These are phyloP conservation scores for Phoeniculus purpureus DNA, from an alignment of 2,797 vertebrate genomes.

Conservation along the genomic window DNA sequence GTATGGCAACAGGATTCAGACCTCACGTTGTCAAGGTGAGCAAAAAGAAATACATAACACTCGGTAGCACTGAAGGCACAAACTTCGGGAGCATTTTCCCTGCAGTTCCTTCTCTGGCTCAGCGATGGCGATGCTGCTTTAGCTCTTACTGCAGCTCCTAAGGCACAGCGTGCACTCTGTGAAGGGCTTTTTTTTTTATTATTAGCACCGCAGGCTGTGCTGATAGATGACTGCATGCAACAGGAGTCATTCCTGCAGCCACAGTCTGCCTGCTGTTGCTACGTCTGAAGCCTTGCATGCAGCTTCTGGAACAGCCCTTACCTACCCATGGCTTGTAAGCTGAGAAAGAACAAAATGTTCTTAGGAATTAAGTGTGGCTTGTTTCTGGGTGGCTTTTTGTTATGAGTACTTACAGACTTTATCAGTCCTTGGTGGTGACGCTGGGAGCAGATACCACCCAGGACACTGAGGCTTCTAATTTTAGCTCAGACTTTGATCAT, in stretches of 20 bases:
- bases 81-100: fast-evolving
- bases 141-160: not conserved
- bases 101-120: not conserved
- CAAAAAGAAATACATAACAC: not conserved
- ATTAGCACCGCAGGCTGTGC: not conserved
- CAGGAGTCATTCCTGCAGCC: conserved; percentile 1
- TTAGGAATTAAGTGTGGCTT: not conserved
- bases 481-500: not conserved
- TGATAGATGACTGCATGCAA: not conserved
- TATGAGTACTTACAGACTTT: not conserved
- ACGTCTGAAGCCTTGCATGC: not conserved
- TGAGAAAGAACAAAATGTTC: conserved; percentile 36
- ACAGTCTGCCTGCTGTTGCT: not conserved
- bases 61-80: not conserved
- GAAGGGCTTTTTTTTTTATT: not conserved
- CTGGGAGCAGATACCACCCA: not conserved
- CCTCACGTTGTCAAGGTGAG: not conserved
- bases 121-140: not conserved
- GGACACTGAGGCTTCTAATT: not conserved
- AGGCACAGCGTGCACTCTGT: not conserved
- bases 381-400: conserved; percentile 15
- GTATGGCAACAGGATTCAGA: not conserved
- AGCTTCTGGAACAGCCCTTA: conserved; percentile 3
- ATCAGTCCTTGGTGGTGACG: not conserved
- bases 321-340: not conserved